Base-by-base conservation (phyloP, 2,888 invertebrate genomes). In the Luperina nickerlii region DNA sequence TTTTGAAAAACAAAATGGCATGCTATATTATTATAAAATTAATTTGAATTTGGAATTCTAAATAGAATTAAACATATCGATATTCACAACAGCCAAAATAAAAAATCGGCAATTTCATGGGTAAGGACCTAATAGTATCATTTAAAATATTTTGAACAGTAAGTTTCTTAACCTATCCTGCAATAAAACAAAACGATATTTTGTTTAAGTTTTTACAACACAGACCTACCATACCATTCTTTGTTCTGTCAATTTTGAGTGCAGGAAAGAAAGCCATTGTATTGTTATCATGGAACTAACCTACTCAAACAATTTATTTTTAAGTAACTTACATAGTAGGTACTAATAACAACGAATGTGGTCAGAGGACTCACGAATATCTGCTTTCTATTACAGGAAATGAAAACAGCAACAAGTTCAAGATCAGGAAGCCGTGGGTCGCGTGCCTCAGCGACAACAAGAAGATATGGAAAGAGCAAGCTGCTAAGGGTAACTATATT, bases 391-490 rank as follows among this genome's bases (percentile, higher is more conserved):
- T 94, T 94, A 71, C 95, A 95, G 96, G 93, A 79, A 94, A 91
- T 71, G 96, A 97, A 85, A 89, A 91, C 18, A 92, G 87, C 76
- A 94, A 91, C 73, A 97, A 97, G 91, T 98, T 98, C 91, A 97
- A 97, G 93, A 98, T 98, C 82, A 97, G 97, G 86, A 98, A 98
- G 92, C 98, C 98, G 0, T 99, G 99, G 99, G 96, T 97, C 63
- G 96, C 97, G 48, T 98, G 98, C 94, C 97, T 99, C 74, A 97
- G 97, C 66, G 98, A 98, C 89, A 99, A 99, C 95, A 98, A 98
- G 95, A 97, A 97, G 89, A 98, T 98, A 90, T 99, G 99, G 99
- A 98, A 98, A 92, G 98, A 98, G 87, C 98, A 98, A 94, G 98
- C 98, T 78, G 96, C 98, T 73, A 98, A 98, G 97, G 98, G 98